Evolutionary conservation across 2,888 invertebrate genomes (phyloP), one percentile per base, ranked within the genome.

Genomic region (Drosophila nigricruria): DNA sequence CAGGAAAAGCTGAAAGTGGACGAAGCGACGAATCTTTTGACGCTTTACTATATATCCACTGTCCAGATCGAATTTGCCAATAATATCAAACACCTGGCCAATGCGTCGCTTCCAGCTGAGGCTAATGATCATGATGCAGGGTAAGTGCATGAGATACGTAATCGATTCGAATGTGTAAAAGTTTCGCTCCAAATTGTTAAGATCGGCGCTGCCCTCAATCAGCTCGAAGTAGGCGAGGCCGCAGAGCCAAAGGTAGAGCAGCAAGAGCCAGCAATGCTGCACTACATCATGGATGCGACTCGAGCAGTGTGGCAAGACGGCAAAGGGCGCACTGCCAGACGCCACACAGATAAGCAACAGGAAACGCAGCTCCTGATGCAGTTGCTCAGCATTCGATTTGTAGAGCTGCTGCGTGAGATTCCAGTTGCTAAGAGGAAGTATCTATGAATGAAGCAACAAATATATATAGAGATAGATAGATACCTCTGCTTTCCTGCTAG

Each of bases 81-180:
- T 63, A 5, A 25, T 16, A 0, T 57, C 45, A 12, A 81, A 56
- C 0, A 77, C 58, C 5, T 18, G 38, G 0, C 25, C 52, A 18
- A 76, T 53, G 30, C 54, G 49, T 12, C 70, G 47, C 2, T 62
- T 60, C 75, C 84, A 79, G 14, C 66, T 45, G 30, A 68, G 10
- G 14, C 77, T 73, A 0, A 68, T 53, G 1, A 70, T n/a, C 68
- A 83, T 59, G 0, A 83, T 75, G 25, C 65, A 66, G 0, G 67
- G 63, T 8, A 73, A 47, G 6, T 83, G 87, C 2, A 81, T 49
- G 3, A 86, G 43, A 56, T 83, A 81, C 0, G 69, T 70, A 0
- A 64, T 10, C 0, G 87, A 73, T 40, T 83, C 87, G 4, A 73
- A 52, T 6, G 59, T 42, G 23, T 77, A 77, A 6, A 83, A 69